A percentile compares a stretch with the other conserved stretches of the same genome.
Evolutionary conservation across 2,888 invertebrate genomes (phyloP).

Genomic region (Macaria notata): DNA sequence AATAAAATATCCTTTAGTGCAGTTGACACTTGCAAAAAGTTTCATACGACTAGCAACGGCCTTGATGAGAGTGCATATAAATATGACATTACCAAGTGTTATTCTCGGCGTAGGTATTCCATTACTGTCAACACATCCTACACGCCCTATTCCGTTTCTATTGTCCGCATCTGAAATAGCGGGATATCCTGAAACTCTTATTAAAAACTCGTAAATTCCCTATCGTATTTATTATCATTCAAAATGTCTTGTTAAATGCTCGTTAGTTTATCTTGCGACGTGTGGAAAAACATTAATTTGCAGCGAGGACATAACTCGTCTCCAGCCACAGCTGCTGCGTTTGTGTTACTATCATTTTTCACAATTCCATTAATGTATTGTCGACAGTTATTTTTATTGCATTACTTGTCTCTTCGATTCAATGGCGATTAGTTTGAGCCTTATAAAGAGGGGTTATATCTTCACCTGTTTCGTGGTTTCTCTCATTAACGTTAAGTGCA

Average conservation of each 20-base stretch:
- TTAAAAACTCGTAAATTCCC: no score
- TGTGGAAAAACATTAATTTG: constrained; percentile 7
- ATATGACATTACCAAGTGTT: no score
- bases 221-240: background rate
- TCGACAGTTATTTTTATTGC: constrained; percentile 14
- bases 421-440: background rate
- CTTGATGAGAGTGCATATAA: no score
- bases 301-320: constrained; percentile 6
- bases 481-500: background rate
- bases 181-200: no score
- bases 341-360: constrained; percentile 14
- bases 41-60: background rate
- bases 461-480: background rate
- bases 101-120: no score
- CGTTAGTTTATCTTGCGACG: background rate
- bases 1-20: no score
- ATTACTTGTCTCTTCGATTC: constrained; percentile 3
- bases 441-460: constrained; percentile 1
- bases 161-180: no score
- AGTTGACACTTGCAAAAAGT: background rate
- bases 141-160: no score
- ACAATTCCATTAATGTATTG: constrained; percentile 13
- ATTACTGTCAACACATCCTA: no score
- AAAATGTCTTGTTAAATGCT: constrained; percentile 2
- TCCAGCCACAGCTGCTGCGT: constrained; percentile 14